Evolutionary conservation across 2,888 invertebrate genomes (phyloP), one percentile per base, ranked within the genome.

Genomic region (Rhamphomyia laevipes): DNA sequence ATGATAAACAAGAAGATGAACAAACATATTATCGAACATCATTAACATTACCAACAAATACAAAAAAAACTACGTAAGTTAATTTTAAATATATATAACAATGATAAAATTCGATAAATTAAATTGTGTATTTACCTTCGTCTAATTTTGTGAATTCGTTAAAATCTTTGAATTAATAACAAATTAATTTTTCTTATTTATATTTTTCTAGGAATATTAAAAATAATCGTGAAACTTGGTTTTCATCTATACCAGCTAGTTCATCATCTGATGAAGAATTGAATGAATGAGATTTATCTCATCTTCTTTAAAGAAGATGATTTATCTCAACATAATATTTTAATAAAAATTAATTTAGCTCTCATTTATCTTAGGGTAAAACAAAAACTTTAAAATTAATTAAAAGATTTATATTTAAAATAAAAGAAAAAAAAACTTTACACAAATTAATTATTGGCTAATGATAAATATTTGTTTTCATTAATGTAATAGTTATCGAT

Each of bases 11-110:
- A 43, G 67, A 68, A 45, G 65, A 68, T 33, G 69, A 71, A 48
- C 65, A 68, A 56, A 72, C 74, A 54, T 79, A 78, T 63, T 80
- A 80, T 64, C 72, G 79, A 55, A 78, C 77, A 57, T 80, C 79
- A 40, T 73, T 78, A 56, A 81, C 81, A 61, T 71, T 81, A 66
- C 81, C 81, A 57, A 79, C 78, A 51, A 77, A 78, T 68, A 77
- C 77, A 35, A 71, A 71, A 51, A 71, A 71, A 55, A 67, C 64
- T 60, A 65, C 68, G 70, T 71, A 58, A 67, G 62, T 63, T 47
- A 10, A 11, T 15, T 30, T 27, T 47, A 12, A 33, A 46, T 1
- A 40, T 17, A 17, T n/a, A n/a, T n/a, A n/a, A n/a, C n/a, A n/a
- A n/a, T n/a, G n/a, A n/a, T n/a, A n/a, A n/a, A n/a, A n/a, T n/a